Conservation (phyloP, 2,113 vertebrate genomes). For the Tragelaphus imberbis region DNA sequence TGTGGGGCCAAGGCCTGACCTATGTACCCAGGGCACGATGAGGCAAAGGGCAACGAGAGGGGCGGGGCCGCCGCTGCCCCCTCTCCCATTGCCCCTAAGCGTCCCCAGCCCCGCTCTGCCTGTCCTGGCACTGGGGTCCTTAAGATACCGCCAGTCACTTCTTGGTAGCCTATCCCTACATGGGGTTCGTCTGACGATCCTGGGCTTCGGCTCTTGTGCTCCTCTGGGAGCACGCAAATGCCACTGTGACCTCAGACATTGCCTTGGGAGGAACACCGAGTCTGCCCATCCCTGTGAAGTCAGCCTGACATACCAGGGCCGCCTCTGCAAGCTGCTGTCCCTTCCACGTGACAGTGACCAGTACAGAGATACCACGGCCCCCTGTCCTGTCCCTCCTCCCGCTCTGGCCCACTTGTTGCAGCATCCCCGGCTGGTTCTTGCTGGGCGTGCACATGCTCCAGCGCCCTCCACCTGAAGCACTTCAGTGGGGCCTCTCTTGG, state of each 20-base stretch:
- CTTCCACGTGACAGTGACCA: not conserved
- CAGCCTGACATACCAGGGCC: not conserved
- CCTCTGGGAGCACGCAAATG: not conserved
- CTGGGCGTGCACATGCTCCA: not conserved
- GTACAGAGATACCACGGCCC: rapidly evolving
- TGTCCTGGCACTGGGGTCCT: not conserved
- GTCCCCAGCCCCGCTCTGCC: not conserved
- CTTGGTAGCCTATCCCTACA: no score
- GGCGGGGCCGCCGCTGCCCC: not conserved
- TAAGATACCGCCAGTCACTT: not conserved
- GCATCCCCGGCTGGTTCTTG: not conserved
- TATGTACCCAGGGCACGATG: no score
- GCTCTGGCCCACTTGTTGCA: not conserved
- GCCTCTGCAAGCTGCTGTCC: not conserved
- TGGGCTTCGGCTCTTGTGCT: not conserved
- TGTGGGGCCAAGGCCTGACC: not conserved
- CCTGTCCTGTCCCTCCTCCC: no score
- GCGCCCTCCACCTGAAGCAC: not conserved
- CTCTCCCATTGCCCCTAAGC: not conserved
- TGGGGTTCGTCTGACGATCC: not conserved
- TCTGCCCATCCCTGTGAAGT: not conserved
- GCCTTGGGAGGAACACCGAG: not conserved
- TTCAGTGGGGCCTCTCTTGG: not conserved
- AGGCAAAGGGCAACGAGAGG: not conserved
- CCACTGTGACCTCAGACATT: not conserved